A percentile compares a stretch with the other conserved stretches of the same genome.
These are phyloP conservation scores for Panorpa germanica DNA, from an alignment of 2,888 invertebrate species.

Conservation along the genomic window DNA sequence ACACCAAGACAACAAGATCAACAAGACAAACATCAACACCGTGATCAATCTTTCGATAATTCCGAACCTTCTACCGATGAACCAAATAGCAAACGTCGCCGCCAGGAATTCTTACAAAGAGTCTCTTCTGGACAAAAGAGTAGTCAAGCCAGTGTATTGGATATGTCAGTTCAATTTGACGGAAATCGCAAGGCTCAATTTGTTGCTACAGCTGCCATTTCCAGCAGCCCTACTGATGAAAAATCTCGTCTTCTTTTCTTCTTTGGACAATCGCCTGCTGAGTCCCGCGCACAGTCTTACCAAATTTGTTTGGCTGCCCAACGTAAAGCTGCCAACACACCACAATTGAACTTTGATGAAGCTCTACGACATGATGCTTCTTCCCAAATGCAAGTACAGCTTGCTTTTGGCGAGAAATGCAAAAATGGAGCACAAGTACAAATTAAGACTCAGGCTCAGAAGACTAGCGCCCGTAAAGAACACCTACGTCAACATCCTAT, in stretches of 20 bases:
- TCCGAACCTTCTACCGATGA: conserved; percentile 17
- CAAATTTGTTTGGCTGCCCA: conserved; percentile 29
- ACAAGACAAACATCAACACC: conserved; percentile 12
- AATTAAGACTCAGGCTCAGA: conserved; percentile 26
- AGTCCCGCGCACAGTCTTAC: too few species aligned
- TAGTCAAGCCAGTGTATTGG: conserved; percentile 29
- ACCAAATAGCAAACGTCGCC: conserved; percentile 29
- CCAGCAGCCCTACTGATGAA: conserved; percentile 33
- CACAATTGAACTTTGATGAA: conserved; percentile 30
- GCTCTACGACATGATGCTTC: conserved; percentile 32
- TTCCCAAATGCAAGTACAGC: conserved; percentile 26
- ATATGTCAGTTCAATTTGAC: conserved; percentile 32
- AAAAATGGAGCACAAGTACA: conserved; percentile 21
- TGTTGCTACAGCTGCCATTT: conserved; percentile 30
- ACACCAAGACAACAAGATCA: conserved; percentile 14
- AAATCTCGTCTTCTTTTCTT: conserved; percentile 31
- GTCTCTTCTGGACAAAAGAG: conserved; percentile 33
- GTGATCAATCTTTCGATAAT: conserved; percentile 7
- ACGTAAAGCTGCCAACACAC: conserved; percentile 27
- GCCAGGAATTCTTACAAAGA: conserved; percentile 30
- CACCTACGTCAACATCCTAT: conserved; percentile 26
- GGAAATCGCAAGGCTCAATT: conserved; percentile 31
- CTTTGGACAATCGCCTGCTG: conserved; percentile 14
- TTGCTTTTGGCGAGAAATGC: conserved; percentile 30
- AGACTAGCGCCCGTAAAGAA: conserved; percentile 29